Evolutionary conservation across 1,140 invertebrate genomes (phyloP), one percentile per base, ranked within the genome.

Genomic region (Magallana angulata): DNA sequence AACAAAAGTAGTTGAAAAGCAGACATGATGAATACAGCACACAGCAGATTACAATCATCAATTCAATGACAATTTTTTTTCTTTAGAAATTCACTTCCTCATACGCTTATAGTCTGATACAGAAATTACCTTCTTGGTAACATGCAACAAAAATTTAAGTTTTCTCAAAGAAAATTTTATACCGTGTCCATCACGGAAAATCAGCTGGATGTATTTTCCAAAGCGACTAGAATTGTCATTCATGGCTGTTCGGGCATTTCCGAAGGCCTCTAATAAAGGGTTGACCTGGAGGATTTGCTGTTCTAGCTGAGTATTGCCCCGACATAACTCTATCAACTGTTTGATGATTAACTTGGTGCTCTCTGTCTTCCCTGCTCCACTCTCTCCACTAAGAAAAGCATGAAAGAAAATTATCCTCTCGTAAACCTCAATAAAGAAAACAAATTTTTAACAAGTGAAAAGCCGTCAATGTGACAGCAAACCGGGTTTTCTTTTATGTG

Each of bases 301-400:
- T 87, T 95, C 93, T 59, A 95, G 88, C 71, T 94, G 93, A 18
- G 91, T 93, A 87, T 93, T 93, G 57, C 94, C 93, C 24, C 91
- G 91, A 89, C 94, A 94, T 60, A 95, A 88, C 58, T 94, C 93
- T 59, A 94, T 91, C 80, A 95, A 88, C 82, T 95, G 94, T 87
- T 94, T 94, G 68, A 95, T 93, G 82, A 95, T 92, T 12, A 94
- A 85, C 87, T 95, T 95, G 16, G 94, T 95, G 82, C 98, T 99
- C 96, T 99, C 98, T 96, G 98, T 99, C 96, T 99, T 99, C 5
- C 98, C 98, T 95, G 98, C 98, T 96, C 99, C 99, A 97, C 98
- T 99, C 96, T 99, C 98, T 95, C 98, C 98, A 96, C 97, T 98
- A 76, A n/a, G 84, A 85, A 4, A 84, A 76, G 36, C 68, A 36